Evolutionary conservation across 2,888 invertebrate genomes (phyloP).

Genomic region (Lepidonotus clava): DNA sequence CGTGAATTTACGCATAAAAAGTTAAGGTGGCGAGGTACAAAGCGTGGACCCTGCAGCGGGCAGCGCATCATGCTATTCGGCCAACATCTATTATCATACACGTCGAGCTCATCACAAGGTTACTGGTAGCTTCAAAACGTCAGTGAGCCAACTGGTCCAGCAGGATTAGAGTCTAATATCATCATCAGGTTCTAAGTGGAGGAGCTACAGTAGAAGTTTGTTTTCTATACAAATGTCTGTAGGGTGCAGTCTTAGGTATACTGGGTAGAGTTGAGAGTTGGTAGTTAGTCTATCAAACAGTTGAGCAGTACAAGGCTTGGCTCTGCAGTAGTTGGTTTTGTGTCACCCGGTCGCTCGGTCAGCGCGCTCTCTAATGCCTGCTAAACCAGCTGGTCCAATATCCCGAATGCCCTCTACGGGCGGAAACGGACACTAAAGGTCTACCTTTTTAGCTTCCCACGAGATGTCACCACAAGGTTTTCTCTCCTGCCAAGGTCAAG

Average conservation of each 20-base stretch:
- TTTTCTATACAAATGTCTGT: too few species aligned
- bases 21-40: too few species aligned
- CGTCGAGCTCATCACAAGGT: background rate
- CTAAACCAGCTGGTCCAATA: slow-evolving; percentile 7
- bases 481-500: too few species aligned
- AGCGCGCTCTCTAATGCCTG: background rate
- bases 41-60: too few species aligned
- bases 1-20: too few species aligned
- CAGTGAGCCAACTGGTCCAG: slow-evolving; percentile 45
- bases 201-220: too few species aligned
- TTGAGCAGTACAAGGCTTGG: too few species aligned
- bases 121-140: background rate
- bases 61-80: slow-evolving; percentile 6
- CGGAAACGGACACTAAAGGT: background rate
- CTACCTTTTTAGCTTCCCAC: background rate
- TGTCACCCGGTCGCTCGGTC: background rate
- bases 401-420: background rate
- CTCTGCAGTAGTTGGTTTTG: background rate
- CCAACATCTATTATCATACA: slow-evolving; percentile 27
- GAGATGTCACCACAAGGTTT: background rate
- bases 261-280: background rate
- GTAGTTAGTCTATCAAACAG: background rate
- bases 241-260: too few species aligned
- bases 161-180: too few species aligned
- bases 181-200: too few species aligned